A percentile compares a stretch with the other conserved stretches of the same genome.
Evolutionary conservation across 2,888 invertebrate genomes (phyloP).

Genomic region (Augochlorella aurata): DNA sequence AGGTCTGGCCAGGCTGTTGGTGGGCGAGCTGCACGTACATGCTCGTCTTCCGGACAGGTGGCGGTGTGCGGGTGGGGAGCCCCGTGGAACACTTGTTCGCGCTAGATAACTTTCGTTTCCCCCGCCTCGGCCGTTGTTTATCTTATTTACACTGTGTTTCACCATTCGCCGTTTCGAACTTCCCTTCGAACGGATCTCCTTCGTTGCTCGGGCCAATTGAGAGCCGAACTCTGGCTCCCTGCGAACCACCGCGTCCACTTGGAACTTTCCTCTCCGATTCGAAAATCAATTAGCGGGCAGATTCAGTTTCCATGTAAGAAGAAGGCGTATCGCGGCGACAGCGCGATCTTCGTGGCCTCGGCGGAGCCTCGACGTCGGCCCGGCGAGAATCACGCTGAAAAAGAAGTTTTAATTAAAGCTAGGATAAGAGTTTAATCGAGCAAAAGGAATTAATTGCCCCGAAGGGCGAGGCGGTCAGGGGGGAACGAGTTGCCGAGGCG

Average conservation of each 20-base stretch:
- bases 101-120: conserved; percentile 42
- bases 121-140: conserved; percentile 26
- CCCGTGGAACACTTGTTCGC: conserved; percentile 49
- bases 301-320: conserved; percentile 60
- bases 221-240: background rate
- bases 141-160: conserved; percentile 45
- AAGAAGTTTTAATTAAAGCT: conserved; percentile 78
- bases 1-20: conserved; percentile 46
- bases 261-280: conserved; percentile 57
- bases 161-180: conserved; percentile 40
- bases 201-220: conserved; percentile 15
- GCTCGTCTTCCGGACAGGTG: conserved; percentile 24
- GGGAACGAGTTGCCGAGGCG: conserved; percentile 39
- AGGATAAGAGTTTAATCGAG: conserved; percentile 78
- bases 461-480: conserved; percentile 28
- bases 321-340: conserved; percentile 47
- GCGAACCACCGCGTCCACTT: background rate
- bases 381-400: conserved; percentile 65
- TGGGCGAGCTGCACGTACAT: conserved; percentile 1
- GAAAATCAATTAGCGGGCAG: conserved; percentile 65
- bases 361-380: conserved; percentile 22
- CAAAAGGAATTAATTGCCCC: conserved; percentile 77
- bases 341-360: conserved; percentile 53
- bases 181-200: conserved; percentile 13
- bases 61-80: conserved; percentile 27